Percentiles rank a stretch among this genome's conserved stretches.
Conservation (phyloP, 2,113 vertebrate species). For the Colossoma macropomum region DNA sequence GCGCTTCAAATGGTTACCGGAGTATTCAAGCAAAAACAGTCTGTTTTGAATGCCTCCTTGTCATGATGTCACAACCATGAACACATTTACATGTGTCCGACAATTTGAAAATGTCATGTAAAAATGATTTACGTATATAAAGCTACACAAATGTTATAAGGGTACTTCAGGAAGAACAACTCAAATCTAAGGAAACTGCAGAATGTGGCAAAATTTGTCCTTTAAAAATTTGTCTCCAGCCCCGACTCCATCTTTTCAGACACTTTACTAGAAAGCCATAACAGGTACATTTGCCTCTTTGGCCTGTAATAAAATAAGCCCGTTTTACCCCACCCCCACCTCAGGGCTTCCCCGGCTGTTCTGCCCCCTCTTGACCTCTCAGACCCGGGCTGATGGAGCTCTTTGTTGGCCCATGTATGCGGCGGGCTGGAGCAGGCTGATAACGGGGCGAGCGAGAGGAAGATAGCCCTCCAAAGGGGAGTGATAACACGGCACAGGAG, state of each 20-base stretch:
- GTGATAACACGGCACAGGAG: slow-evolving; percentile 48
- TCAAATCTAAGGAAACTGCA: too few relatives aligned
- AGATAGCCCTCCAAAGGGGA: slow-evolving; percentile 55
- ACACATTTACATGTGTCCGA: too few relatives aligned
- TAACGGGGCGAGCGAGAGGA: slow-evolving; percentile 47
- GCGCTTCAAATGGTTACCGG: too few relatives aligned
- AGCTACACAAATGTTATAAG: too few relatives aligned
- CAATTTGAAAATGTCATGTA: too few relatives aligned
- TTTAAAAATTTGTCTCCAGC: too few relatives aligned
- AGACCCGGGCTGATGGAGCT: slow-evolving; percentile 42
- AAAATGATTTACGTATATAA: too few relatives aligned
- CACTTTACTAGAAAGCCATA: slow-evolving; percentile 5
- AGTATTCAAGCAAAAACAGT: too few relatives aligned
- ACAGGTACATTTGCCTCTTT: slow-evolving; percentile 28
- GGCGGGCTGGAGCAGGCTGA: slow-evolving; percentile 56
- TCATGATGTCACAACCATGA: too few relatives aligned
- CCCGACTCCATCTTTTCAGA: not conserved
- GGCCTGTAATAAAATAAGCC: slow-evolving; percentile 27
- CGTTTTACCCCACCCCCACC: slow-evolving; percentile 28
- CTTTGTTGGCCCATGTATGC: slow-evolving; percentile 54
- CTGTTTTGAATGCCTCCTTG: too few relatives aligned
- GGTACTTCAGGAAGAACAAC: too few relatives aligned
- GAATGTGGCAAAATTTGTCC: too few relatives aligned
- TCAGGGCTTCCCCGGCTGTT: slow-evolving; percentile 32
- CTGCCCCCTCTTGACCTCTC: slow-evolving; percentile 42